Evolutionary conservation across 1,140 invertebrate species (phyloP).

Genomic region (Scaptomyza graminum): DNA sequence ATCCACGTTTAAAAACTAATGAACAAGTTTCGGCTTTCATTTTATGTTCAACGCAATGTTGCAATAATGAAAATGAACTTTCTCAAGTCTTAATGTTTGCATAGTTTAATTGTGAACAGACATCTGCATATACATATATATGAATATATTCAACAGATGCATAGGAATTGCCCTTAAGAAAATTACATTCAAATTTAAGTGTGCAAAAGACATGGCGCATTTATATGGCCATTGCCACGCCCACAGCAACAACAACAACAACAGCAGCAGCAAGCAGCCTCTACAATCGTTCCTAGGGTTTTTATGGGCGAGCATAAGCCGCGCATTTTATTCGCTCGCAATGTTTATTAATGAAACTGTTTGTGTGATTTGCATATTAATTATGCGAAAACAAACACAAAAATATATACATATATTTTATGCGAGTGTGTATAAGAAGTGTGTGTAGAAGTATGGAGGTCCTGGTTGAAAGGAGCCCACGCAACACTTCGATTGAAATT

Average conservation of each 20-base stretch:
- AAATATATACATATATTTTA: slow-evolving; percentile 51
- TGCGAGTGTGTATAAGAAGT: slow-evolving; percentile 13
- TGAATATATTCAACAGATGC: background rate
- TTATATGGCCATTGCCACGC: slow-evolving; percentile 31
- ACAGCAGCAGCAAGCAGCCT: background rate
- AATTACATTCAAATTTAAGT: slow-evolving; percentile 58
- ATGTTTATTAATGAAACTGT: slow-evolving; percentile 82
- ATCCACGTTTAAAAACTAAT: too few species aligned
- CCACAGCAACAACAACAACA: background rate
- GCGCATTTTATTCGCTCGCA: slow-evolving; percentile 70
- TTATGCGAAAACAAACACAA: slow-evolving; percentile 75
- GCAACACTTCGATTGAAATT: slow-evolving; percentile 70
- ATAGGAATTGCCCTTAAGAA: slow-evolving; percentile 60
- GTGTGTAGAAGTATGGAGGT: slow-evolving; percentile 10
- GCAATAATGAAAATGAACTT: background rate
- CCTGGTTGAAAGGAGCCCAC: slow-evolving; percentile 2
- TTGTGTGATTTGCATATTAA: slow-evolving; percentile 82
- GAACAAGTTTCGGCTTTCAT: background rate
- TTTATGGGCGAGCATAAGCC: slow-evolving; percentile 74
- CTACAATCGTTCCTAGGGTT: slow-evolving; percentile 19
- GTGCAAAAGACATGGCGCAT: slow-evolving; percentile 27
- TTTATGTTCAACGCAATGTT: background rate
- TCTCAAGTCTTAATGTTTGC: background rate
- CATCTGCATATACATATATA: slow-evolving; percentile 37
- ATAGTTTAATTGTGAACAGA: slow-evolving; percentile 47